Conservation (phyloP, 2,113 vertebrate genomes). For the Azemiops feae region DNA sequence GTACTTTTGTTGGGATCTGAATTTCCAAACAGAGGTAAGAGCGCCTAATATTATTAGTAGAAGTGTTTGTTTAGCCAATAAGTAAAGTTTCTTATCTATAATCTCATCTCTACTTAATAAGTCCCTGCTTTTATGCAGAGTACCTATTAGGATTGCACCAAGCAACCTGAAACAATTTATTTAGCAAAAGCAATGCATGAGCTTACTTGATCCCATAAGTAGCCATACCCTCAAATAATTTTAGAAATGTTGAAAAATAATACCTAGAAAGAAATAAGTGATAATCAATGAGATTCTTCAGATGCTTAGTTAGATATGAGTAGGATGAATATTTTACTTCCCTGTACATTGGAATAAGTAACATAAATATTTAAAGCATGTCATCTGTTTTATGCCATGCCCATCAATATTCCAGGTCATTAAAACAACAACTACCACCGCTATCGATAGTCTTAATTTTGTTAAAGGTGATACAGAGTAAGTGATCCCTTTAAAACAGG, state of each 20-base stretch:
- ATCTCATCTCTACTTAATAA: not conserved
- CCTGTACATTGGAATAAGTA: not conserved
- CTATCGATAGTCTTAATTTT: not conserved
- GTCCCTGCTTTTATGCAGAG: not conserved
- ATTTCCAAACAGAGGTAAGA: not conserved
- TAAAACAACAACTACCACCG: not conserved
- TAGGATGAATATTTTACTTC: not conserved
- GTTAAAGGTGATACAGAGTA: not conserved
- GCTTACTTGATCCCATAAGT: not conserved
- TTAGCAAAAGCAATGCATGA: not conserved
- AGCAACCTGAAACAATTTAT: not conserved
- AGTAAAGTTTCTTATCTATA: not conserved
- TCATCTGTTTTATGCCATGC: not conserved
- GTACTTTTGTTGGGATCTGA: not conserved
- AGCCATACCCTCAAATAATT: not conserved
- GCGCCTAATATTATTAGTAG: not conserved
- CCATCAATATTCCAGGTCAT: not conserved
- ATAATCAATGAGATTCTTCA: not conserved
- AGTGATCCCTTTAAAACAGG: not conserved
- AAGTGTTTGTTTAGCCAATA: not conserved
- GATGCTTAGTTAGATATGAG: not conserved
- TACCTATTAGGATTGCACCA: not conserved
- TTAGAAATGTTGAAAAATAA: not conserved
- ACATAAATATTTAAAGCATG: not conserved
- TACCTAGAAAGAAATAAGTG: not conserved